Evolutionary conservation across 2,797 vertebrate species (phyloP).

Genomic region (Tragelaphus eurycerus): DNA sequence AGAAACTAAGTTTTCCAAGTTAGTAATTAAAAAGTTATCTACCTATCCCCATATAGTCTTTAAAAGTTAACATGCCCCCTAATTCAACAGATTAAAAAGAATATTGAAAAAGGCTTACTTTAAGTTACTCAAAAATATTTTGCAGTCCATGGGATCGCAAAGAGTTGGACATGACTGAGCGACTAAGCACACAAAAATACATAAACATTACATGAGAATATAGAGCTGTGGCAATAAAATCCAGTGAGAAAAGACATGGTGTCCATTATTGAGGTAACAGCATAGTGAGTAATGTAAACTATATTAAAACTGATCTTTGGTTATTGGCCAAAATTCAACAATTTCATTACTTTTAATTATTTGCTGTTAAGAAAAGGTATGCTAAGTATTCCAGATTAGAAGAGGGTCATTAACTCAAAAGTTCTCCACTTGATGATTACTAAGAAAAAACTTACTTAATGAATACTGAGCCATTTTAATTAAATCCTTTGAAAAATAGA

Average conservation of each 20-base stretch:
- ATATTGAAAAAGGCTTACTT: neutral
- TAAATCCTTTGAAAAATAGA: neutral
- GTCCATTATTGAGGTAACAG: neutral
- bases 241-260: neutral
- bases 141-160: neutral
- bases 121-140: neutral
- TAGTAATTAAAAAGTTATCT: neutral
- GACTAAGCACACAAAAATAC: neutral
- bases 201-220: neutral
- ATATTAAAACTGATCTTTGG: neutral
- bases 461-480: slow-evolving; percentile 20
- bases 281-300: neutral
- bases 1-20: neutral
- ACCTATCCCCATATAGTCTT: neutral
- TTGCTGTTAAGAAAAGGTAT: neutral
- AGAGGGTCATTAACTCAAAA: neutral
- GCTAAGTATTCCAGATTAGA: neutral
- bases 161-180: neutral
- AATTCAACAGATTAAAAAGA: neutral
- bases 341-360: neutral
- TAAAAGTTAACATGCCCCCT: neutral
- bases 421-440: neutral
- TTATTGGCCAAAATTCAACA: neutral
- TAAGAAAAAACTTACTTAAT: neutral
- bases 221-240: neutral